Conservation (phyloP, 2,888 invertebrate genomes). For the Melinopterus prodromus region DNA sequence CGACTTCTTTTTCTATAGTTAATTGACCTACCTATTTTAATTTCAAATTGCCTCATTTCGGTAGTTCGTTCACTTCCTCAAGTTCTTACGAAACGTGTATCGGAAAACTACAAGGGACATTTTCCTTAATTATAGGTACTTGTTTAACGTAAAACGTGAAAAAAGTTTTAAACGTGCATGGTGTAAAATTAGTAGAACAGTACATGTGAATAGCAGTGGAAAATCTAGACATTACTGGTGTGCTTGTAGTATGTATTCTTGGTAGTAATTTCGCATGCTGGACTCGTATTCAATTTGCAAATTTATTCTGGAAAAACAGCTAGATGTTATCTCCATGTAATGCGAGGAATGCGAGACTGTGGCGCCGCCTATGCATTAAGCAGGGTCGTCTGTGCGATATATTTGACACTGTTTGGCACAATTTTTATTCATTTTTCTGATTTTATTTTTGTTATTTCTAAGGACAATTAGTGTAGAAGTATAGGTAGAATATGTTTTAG, state of each 20-base stretch:
- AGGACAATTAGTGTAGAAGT: too few species aligned
- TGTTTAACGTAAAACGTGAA: not conserved
- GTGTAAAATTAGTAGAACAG: too few species aligned
- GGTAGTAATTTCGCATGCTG: not conserved
- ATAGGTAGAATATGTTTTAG: too few species aligned
- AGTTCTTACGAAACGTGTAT: not conserved
- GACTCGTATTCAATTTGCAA: not conserved
- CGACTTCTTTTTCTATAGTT: not conserved
- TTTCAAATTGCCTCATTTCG: not conserved
- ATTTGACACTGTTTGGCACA: too few species aligned
- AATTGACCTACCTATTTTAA: not conserved
- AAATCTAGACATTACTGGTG: not conserved
- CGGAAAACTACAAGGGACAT: not conserved
- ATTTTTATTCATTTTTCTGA: too few species aligned
- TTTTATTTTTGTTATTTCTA: too few species aligned
- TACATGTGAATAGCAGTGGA: not conserved
- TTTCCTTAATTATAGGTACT: not conserved
- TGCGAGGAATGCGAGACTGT: not conserved
- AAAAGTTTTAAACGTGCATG: not conserved
- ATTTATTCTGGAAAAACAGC: not conserved
- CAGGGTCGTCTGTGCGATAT: too few species aligned
- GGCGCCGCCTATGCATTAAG: not conserved
- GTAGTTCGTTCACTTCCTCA: too few species aligned
- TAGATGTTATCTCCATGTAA: not conserved
- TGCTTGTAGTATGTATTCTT: not conserved